Evolutionary conservation across 2,888 invertebrate species (phyloP), one percentile per base, ranked within the genome.

Genomic region (Cetonia aurata): DNA sequence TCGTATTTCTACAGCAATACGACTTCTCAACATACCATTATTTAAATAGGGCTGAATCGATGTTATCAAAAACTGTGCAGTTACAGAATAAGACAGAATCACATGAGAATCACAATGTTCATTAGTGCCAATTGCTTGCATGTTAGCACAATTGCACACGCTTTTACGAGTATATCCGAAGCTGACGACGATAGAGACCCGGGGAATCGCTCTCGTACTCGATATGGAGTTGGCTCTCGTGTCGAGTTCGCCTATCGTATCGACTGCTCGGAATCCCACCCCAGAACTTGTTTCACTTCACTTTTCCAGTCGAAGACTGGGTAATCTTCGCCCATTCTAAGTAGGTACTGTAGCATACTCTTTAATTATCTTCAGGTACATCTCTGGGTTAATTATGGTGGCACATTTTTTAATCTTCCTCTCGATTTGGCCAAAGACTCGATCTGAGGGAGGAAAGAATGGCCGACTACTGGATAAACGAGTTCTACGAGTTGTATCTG

Each of bases 221-320:
- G 44, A 44, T 3, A 44, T 44, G 3, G 44, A 44, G 44, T 44
- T 13, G 44, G 13, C 44, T 44, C 10, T 13, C 44, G 44, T 44
- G 10, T 44, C 44, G 44, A 44, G 44, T 44, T 44, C 44, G 44
- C 12, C 13, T 44, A 44, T 44, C 44, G 44, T 44, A 44, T 44
- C 44, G 44, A 44, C 44, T 44, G 10, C 44, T 44, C 44, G 13
- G 44, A 44, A 44, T 44, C 44, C 44, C 44, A 44, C 44, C 25
- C 3, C 25, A n/a, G n/a, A n/a, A n/a, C n/a, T n/a, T 25, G 25
- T 1, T 25, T 25, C 25, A 4, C 3, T 25, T 25, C 25, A 4
- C 4, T 25, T 1, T 4, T 25, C 4, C 25, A 25, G 25, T 25
- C 25, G n/a, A n/a, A n/a, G n/a, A n/a, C n/a, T n/a, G n/a, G n/a